These are phyloP conservation scores for Heliconius charithonia DNA, from an alignment of 2,888 invertebrate species.

Conservation along the genomic window DNA sequence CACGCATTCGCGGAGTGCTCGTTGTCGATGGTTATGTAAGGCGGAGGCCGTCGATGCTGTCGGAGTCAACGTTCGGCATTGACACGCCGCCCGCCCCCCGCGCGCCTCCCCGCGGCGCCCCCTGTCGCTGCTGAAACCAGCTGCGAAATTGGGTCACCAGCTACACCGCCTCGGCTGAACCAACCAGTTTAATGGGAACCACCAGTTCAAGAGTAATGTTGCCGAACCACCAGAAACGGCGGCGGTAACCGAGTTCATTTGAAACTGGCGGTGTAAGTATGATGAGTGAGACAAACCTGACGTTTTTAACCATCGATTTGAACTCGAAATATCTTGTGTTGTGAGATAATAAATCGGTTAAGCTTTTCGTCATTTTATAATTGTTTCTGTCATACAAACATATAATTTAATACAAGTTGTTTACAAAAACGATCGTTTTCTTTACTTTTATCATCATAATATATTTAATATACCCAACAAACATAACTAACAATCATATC, in stretches of 20 bases:
- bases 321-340: conserved; percentile 1
- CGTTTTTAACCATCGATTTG: conserved; percentile 65
- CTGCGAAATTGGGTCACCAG: conserved; percentile 83
- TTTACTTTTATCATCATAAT: neutral
- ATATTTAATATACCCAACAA: conserved; percentile 8
- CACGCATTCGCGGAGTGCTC: conserved; percentile 74
- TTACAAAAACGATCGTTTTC: neutral
- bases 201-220: conserved; percentile 48
- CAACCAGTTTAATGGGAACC: conserved; percentile 61
- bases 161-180: conserved; percentile 68
- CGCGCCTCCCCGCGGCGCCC: conserved; percentile 60
- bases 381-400: neutral
- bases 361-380: neutral
- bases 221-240: neutral
- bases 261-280: conserved; percentile 53
- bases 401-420: neutral
- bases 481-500: conserved; percentile 37
- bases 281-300: conserved; percentile 68
- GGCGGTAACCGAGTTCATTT: conserved; percentile 44
- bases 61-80: conserved; percentile 84
- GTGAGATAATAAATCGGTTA: neutral
- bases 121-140: conserved; percentile 80
- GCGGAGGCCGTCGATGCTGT: conserved; percentile 79
- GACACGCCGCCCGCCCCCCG: conserved; percentile 74
- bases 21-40: conserved; percentile 83